phyloP scores from a whole-genome alignment of 2,113 vertebrate species.

The Mystacornis crossleyi region DNA sequence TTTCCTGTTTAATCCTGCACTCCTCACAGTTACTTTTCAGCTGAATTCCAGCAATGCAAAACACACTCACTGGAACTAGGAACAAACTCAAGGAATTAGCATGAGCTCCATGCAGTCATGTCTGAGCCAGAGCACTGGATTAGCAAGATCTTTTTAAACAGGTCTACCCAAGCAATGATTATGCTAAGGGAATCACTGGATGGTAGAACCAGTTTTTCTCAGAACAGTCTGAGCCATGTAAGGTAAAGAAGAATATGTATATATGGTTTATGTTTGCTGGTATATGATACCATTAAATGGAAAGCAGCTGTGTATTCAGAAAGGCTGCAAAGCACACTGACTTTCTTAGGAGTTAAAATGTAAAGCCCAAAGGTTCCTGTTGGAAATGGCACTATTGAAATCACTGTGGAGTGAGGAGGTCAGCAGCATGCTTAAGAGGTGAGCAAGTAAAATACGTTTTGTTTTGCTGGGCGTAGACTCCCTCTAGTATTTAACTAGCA shows the following conservation, averaged over 20 bases:
- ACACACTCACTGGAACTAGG: neutral
- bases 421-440: neutral
- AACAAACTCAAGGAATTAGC: neutral
- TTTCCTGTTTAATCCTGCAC: neutral
- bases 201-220: conserved; percentile 67
- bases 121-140: conserved; percentile 40
- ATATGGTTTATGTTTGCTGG: neutral
- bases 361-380: neutral
- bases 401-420: neutral
- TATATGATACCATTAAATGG: neutral
- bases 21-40: neutral
- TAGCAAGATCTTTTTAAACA: conserved; percentile 25
- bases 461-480: neutral
- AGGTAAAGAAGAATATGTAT: conserved; percentile 40
- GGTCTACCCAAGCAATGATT: conserved; percentile 44
- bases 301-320: neutral
- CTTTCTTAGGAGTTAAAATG: neutral
- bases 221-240: neutral
- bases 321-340: neutral
- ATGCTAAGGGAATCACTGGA: conserved; percentile 25
- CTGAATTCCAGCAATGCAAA: neutral
- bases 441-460: neutral
- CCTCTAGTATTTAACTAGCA: neutral
- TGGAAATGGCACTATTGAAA: neutral
- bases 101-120: neutral